These are phyloP conservation scores for Nineta flava DNA, from an alignment of 2,888 invertebrate genomes.

Conservation along the genomic window DNA sequence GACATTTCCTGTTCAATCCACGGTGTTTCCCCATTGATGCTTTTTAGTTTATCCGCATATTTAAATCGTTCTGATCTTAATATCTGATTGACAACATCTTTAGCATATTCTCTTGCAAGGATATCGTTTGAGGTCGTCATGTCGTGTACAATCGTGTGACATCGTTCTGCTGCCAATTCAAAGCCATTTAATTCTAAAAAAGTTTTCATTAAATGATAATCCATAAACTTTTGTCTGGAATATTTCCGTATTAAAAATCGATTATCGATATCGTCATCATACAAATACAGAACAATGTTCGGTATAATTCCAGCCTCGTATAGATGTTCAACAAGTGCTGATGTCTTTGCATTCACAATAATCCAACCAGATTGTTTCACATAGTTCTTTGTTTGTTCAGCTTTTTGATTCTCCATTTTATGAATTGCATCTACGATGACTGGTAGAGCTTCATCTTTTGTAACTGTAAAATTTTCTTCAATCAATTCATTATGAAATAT, in stretches of 20 bases:
- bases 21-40: no score
- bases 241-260: slow-evolving; percentile 22
- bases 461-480: slow-evolving; percentile 16
- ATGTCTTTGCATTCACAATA: slow-evolving; percentile 39
- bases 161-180: slow-evolving; percentile 16
- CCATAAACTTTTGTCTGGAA: slow-evolving; percentile 14
- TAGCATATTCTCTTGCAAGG: no score
- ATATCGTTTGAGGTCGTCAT: no score
- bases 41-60: no score
- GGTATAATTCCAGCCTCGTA: slow-evolving; percentile 29
- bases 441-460: slow-evolving; percentile 28
- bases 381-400: slow-evolving; percentile 19
- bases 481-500: no score
- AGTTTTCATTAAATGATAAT: slow-evolving; percentile 18
- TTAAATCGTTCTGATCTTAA: no score
- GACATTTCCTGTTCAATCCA: no score
- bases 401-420: slow-evolving; percentile 24
- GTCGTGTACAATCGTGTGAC: neutral
- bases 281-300: slow-evolving; percentile 37
- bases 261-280: slow-evolving; percentile 31
- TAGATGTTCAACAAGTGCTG: slow-evolving; percentile 32
- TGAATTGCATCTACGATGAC: slow-evolving; percentile 27
- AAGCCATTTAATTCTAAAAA: slow-evolving; percentile 20
- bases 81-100: no score
- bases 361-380: slow-evolving; percentile 35